A percentile compares a stretch with the other conserved stretches of the same genome.
phyloP scores from a whole-genome alignment of 2,113 vertebrate species.

The Balaeniceps rex region DNA sequence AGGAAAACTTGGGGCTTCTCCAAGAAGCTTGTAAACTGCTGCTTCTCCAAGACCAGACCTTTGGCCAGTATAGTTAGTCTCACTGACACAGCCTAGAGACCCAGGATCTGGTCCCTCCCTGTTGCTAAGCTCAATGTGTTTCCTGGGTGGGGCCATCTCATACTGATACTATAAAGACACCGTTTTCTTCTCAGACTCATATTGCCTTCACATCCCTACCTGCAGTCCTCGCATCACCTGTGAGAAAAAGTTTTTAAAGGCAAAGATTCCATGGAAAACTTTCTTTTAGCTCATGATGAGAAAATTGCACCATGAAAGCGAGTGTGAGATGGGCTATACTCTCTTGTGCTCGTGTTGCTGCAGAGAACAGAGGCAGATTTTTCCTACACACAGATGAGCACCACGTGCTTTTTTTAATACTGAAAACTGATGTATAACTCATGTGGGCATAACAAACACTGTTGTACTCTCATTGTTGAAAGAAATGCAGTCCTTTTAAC shows the following conservation, averaged over 20 bases:
- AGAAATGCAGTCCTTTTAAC: background rate
- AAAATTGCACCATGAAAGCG: background rate
- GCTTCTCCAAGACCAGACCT: background rate
- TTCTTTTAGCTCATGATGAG: background rate
- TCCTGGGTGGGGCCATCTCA: background rate
- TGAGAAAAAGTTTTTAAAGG: background rate
- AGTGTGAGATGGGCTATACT: background rate
- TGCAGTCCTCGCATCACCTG: background rate
- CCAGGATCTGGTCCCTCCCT: background rate
- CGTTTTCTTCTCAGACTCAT: background rate
- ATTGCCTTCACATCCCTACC: too few relatives aligned
- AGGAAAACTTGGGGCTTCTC: background rate
- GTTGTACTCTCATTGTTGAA: background rate
- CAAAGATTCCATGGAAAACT: background rate
- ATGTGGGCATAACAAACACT: background rate
- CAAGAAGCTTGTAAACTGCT: background rate
- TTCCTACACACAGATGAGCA: accelerated
- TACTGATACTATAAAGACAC: background rate
- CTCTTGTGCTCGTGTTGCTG: background rate
- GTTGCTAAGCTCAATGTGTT: background rate
- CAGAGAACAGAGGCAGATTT: background rate
- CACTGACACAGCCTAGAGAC: background rate
- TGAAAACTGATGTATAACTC: background rate
- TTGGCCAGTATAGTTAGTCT: background rate
- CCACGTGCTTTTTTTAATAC: background rate